phyloP scores from a whole-genome alignment of 2,797 vertebrate species.

The Cyprinodon diabolis region DNA sequence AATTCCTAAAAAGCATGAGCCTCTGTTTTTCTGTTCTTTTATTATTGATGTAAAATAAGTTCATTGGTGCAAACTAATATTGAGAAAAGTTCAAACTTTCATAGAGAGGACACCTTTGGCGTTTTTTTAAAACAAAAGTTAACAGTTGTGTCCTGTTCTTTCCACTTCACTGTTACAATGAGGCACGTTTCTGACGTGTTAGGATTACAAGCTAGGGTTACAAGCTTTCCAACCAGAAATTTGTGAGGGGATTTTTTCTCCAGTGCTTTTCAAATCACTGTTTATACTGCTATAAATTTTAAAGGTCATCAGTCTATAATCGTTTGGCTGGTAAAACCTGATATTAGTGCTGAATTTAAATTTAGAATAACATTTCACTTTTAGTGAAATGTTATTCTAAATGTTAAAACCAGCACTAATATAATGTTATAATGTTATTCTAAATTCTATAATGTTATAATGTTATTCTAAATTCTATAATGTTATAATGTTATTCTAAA shows the following conservation, averaged over 20 bases:
- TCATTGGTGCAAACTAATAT: no score
- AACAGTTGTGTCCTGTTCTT: neutral
- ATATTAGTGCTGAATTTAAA: neutral
- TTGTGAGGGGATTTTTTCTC: neutral
- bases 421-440: no score
- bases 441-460: no score
- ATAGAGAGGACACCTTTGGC: neutral
- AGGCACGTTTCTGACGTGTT: neutral
- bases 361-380: neutral
- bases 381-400: no score
- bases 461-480: no score
- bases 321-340: neutral
- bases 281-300: neutral
- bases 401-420: no score
- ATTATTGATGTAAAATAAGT: no score
- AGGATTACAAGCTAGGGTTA: neutral
- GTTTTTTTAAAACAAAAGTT: neutral
- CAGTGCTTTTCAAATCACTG: neutral
- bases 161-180: neutral
- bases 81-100: no score
- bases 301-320: neutral
- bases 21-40: no score
- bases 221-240: neutral
- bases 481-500: no score
- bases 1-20: no score